These are phyloP conservation scores for Psittacula derbiana DNA, from an alignment of 2,797 vertebrate species.

Conservation along the genomic window DNA sequence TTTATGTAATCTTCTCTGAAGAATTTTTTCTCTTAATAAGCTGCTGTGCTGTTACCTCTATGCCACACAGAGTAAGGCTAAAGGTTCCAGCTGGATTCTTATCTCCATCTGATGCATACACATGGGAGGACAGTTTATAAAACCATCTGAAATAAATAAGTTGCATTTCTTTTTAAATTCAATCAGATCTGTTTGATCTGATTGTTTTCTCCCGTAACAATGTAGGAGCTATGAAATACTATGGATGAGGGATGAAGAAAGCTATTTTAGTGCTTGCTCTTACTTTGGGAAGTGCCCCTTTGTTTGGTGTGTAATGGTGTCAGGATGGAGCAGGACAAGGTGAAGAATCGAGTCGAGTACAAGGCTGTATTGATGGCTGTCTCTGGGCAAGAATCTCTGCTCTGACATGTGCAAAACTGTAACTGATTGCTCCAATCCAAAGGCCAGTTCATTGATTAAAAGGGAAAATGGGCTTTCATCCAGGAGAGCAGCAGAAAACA, in stretches of 20 bases:
- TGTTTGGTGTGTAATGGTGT: not conserved
- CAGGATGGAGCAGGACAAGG: not conserved
- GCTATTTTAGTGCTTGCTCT: not conserved
- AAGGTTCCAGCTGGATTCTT: conserved; percentile 30
- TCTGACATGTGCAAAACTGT: conserved; percentile 39
- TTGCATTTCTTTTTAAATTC: not conserved
- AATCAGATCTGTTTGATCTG: not conserved
- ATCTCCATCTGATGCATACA: conserved; percentile 20
- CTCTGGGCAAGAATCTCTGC: not conserved
- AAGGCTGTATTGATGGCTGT: not conserved
- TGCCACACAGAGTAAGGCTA: not conserved
- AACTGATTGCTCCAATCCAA: not conserved
- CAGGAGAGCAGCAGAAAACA: conserved; percentile 55
- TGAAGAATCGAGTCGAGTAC: accelerated
- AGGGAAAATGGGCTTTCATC: conserved; percentile 52
- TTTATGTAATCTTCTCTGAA: not conserved
- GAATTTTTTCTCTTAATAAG: not conserved
- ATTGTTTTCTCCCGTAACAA: not conserved
- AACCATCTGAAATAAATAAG: conserved; percentile 49
- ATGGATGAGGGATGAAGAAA: not conserved
- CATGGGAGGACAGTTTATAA: conserved; percentile 27
- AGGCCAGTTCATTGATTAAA: conserved; percentile 52
- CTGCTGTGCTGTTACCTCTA: conserved; percentile 3
- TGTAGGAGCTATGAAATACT: not conserved
- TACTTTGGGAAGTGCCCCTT: not conserved